Percentiles rank a stretch among this genome's conserved stretches.
phyloP scores from a whole-genome alignment of 2,888 invertebrate genomes.

The Lydus trimaculatus region DNA sequence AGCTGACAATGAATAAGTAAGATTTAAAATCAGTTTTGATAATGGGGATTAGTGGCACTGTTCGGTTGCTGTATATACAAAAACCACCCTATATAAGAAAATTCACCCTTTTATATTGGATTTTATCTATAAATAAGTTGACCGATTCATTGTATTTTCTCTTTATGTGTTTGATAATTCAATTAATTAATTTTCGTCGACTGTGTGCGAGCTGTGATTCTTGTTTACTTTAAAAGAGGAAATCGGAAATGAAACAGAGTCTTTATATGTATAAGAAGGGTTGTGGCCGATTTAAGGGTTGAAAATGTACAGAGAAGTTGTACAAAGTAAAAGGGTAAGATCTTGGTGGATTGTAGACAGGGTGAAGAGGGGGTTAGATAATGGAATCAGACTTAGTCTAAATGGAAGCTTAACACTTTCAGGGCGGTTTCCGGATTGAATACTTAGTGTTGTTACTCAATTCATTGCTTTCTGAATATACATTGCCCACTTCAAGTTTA shows the following conservation, averaged over 20 bases:
- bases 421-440: constrained; percentile 60
- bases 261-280: constrained; percentile 11
- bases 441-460: constrained; percentile 54
- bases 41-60: constrained; percentile 40
- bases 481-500: constrained; percentile 52
- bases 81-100: constrained; percentile 28
- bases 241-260: constrained; percentile 40
- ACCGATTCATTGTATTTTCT: constrained; percentile 28
- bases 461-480: constrained; percentile 58
- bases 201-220: constrained; percentile 40
- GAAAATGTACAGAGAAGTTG: constrained; percentile 24
- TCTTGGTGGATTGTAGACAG: constrained; percentile 37
- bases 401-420: constrained; percentile 62
- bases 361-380: constrained; percentile 54
- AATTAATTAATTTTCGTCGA: constrained; percentile 45
- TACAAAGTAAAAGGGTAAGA: constrained; percentile 54
- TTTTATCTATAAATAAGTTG: constrained; percentile 26
- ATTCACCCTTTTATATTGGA: constrained; percentile 10
- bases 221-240: constrained; percentile 36
- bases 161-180: constrained; percentile 40
- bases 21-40: constrained; percentile 54
- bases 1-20: constrained; percentile 55
- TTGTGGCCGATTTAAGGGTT: constrained; percentile 15
- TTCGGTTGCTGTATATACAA: constrained; percentile 16
- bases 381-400: constrained; percentile 62